A percentile compares a stretch with the other conserved stretches of the same genome.
Conservation (phyloP, 1,140 invertebrate species). For the Penaeus chinensis region DNA sequence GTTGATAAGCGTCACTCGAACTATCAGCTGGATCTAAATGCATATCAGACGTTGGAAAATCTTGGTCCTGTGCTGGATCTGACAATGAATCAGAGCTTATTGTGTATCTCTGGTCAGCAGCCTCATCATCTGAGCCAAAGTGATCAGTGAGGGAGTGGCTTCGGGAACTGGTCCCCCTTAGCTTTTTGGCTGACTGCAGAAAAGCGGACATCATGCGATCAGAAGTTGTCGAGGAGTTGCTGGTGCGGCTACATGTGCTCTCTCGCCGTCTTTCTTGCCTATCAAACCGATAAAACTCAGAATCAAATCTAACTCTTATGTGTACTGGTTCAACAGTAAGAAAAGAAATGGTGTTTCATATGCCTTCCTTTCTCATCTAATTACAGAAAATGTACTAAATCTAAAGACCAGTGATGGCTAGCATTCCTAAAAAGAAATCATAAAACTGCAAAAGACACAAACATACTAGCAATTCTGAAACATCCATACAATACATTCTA, state of each 20-base stretch:
- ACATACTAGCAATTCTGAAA: too few relatives aligned
- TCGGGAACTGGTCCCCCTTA: slow-evolving; percentile 31
- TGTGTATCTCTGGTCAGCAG: slow-evolving; percentile 39
- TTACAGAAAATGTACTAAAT: too few relatives aligned
- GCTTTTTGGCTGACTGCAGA: slow-evolving; percentile 38
- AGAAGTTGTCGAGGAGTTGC: slow-evolving; percentile 50
- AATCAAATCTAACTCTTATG: not conserved
- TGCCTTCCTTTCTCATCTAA: too few relatives aligned
- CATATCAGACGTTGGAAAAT: slow-evolving; percentile 32
- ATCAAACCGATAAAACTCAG: not conserved
- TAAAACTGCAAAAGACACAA: too few relatives aligned
- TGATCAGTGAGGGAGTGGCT: slow-evolving; percentile 54
- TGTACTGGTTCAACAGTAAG: too few relatives aligned
- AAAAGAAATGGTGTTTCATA: too few relatives aligned
- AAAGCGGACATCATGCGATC: slow-evolving; percentile 54
- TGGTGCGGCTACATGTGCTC: slow-evolving; percentile 45
- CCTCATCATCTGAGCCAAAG: slow-evolving; percentile 48
- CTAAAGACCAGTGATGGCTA: too few relatives aligned
- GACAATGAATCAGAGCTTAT: slow-evolving; percentile 52
- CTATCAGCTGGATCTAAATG: slow-evolving; percentile 1
- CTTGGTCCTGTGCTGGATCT: slow-evolving; percentile 47
- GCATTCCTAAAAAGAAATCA: too few relatives aligned
- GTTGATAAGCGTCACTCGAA: not conserved
- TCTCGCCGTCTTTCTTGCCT: slow-evolving; percentile 39
- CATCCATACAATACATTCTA: too few relatives aligned